phyloP scores from a whole-genome alignment of 2,888 invertebrate genomes.

The Asteroscopus sphinx region DNA sequence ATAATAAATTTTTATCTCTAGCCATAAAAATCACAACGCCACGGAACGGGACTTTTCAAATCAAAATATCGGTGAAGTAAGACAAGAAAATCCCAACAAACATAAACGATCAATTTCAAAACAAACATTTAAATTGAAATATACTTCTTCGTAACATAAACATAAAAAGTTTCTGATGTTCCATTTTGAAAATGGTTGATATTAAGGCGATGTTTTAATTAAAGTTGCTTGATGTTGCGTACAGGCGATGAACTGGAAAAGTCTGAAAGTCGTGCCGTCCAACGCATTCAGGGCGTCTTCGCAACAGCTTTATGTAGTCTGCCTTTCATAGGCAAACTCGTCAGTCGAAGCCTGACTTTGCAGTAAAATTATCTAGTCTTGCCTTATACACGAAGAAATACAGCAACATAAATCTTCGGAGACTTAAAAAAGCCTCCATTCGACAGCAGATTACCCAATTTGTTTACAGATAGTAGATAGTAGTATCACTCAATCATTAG shows the following conservation, averaged over 20 bases:
- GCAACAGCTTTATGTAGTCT: constrained; percentile 22
- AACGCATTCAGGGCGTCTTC: constrained; percentile 39
- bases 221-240: constrained; percentile 74
- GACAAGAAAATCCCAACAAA: constrained; percentile 60
- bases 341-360: constrained; percentile 34
- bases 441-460: no score
- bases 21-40: constrained; percentile 4
- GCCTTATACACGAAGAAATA: constrained; percentile 14
- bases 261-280: constrained; percentile 55
- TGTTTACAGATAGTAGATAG: no score
- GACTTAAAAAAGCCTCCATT: no score
- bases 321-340: constrained; percentile 50
- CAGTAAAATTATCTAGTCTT: constrained; percentile 38
- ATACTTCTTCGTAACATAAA: constrained; percentile 68
- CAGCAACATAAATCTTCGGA: constrained; percentile 2
- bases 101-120: constrained; percentile 64
- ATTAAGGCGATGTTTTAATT: constrained; percentile 76
- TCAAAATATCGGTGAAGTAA: constrained; percentile 58
- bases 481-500: no score
- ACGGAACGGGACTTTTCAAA: constrained; percentile 10
- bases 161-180: constrained; percentile 66
- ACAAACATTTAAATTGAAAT: constrained; percentile 74
- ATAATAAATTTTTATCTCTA: constrained; percentile 1
- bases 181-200: constrained; percentile 64
- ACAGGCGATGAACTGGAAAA: constrained; percentile 32